Base-by-base conservation (phyloP, 2,888 invertebrate genomes). In the Papilio protenor region DNA sequence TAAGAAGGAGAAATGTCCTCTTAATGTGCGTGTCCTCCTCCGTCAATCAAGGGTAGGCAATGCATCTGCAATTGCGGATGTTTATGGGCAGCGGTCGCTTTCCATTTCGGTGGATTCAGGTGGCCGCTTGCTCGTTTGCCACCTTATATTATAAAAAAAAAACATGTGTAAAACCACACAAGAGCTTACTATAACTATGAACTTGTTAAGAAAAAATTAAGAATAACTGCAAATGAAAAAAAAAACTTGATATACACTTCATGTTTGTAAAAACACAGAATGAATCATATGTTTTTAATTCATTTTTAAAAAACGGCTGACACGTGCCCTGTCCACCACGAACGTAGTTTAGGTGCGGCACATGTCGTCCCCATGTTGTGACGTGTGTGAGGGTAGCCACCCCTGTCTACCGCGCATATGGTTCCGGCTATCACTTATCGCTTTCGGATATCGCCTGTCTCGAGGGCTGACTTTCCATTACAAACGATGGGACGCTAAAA, bases 391-490 rank as follows among this genome's bases (percentile, higher is more conserved):
- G 82, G 81, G 81, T 76, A 81, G 83, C 79, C 80, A 80, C 78
- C 79, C 76, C 79, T 52, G 83, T 83, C 83, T 83, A 81, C 81
- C 81, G 79, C 84, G 87, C 91, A 91, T 85, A 88, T 92, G 92
- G 88, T 85, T 84, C 87, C 83, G 82, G 86, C 87, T 88, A 90
- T 90, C 87, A 87, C 85, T 89, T 91, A 92, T 92, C 91, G 87
- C 81, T 74, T 83, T 84, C 89, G 90, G 91, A 90, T 92, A 93
- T 94, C 93, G 92, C 90, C 90, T 92, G 93, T 92, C 92, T 85
- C 82, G 85, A 82, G 88, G 89, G 82, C 82, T 83, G 86, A 85
- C 83, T 84, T 86, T 83, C 84, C 81, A 85, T 87, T 85, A 86
- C 85, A 81, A 84, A 83, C 82, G 82, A 82, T 78, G 82, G 79